Conservation (phyloP, 2,113 vertebrate species). For the Bos indicus region DNA sequence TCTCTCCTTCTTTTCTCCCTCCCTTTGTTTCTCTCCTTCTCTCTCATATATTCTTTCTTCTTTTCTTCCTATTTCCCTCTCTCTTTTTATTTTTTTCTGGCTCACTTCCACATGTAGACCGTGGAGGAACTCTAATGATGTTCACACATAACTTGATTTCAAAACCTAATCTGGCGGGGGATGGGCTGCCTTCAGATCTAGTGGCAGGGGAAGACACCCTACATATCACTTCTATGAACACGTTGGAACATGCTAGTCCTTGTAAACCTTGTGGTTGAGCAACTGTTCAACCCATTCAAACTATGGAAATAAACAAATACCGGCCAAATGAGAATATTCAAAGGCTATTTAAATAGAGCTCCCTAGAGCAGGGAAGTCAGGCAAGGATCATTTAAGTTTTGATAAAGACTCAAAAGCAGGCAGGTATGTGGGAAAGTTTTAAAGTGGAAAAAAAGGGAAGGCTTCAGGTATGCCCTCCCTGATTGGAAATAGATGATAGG, state of each 20-base stretch:
- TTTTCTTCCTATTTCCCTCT: not conserved
- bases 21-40: not conserved
- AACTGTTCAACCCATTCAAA: not conserved
- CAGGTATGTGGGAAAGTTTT: not conserved
- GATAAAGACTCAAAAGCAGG: not conserved
- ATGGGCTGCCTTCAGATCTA: not conserved
- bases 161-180: not conserved
- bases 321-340: not conserved
- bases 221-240: not conserved
- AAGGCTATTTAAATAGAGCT: not conserved
- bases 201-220: not conserved
- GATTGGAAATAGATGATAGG: not conserved
- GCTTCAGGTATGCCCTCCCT: not conserved
- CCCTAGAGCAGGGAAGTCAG: not conserved
- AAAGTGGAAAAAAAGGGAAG: not conserved
- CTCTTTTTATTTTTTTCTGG: not conserved
- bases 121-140: not conserved
- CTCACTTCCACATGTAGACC: not conserved
- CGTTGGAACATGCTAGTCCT: not conserved
- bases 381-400: not conserved
- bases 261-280: not conserved
- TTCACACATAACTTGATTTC: not conserved
- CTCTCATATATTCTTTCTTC: not conserved
- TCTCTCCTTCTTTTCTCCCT: not conserved
- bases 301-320: slow-evolving; percentile 8